Percentiles rank a stretch among this genome's conserved stretches.
These are phyloP conservation scores for Brachyistius frenatus DNA, from an alignment of 2,113 vertebrate species.

Conservation along the genomic window DNA sequence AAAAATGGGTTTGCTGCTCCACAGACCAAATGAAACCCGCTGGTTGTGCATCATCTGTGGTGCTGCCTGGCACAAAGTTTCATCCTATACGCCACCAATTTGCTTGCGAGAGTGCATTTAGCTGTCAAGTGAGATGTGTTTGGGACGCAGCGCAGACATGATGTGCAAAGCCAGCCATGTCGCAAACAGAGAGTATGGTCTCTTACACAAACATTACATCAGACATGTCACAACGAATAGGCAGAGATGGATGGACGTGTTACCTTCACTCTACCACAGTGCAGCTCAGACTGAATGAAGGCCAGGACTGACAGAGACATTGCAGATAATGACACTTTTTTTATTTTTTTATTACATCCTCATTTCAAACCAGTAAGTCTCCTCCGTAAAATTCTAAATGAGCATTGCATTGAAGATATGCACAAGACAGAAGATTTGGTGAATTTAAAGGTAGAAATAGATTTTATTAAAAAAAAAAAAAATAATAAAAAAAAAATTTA, in stretches of 20 bases:
- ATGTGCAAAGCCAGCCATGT: conserved; percentile 48
- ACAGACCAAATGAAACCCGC: conserved; percentile 8
- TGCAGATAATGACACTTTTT: conserved; percentile 5
- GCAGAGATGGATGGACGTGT: conserved; percentile 43
- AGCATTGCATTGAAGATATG: too few relatives aligned
- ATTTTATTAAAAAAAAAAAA: too few relatives aligned
- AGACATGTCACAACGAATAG: conserved; percentile 51
- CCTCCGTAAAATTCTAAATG: too few relatives aligned
- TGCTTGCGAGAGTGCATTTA: conserved; percentile 34
- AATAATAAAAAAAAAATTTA: too few relatives aligned
- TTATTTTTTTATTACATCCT: not conserved
- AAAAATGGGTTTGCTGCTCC: not conserved
- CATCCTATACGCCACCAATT: conserved; percentile 16
- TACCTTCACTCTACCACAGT: conserved; percentile 14
- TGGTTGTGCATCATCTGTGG: not conserved
- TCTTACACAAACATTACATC: conserved; percentile 74
- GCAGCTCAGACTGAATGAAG: conserved; percentile 35
- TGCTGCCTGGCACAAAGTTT: conserved; percentile 13
- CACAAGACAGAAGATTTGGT: not conserved
- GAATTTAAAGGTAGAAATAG: not conserved
- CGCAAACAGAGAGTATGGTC: conserved; percentile 32
- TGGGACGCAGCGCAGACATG: not conserved
- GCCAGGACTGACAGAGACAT: not conserved
- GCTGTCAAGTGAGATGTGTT: conserved; percentile 34
- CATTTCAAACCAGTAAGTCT: too few relatives aligned